Evolutionary conservation across 2,888 invertebrate species (phyloP), one percentile per base, ranked within the genome.

Genomic region (Cerastoderma edule): DNA sequence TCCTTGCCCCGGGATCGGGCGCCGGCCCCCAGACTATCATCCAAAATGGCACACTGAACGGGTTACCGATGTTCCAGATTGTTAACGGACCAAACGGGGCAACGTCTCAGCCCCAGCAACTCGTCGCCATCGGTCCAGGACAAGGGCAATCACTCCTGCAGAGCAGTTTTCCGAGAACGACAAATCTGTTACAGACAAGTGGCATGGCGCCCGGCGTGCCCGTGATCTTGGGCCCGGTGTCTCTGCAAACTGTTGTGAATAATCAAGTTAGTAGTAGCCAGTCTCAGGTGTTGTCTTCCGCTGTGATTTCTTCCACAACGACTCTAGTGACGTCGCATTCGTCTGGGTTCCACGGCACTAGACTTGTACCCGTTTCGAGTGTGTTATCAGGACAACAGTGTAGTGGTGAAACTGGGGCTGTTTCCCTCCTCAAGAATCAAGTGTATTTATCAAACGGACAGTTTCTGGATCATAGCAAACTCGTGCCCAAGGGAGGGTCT

Each of bases 1-100:
- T 79, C 10, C 33, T 78, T 28, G 27, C 75, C 6, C 69, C 72
- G 13, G 54, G 64, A 24, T 27, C 53, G 13, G 54, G 10, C 6
- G 4, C 48, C 22, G 71, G 69, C 16, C 35, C 72, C n/a, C 76
- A 77, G 67, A 72, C 80, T 39, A 39, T 80, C 2, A 72, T 80
- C 30, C 80, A 77, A 53, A 80, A 77, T 64, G 80, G 80, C 35
- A 77, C 74, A 22, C 27, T 77, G 1, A 77, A 81, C 53, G 78
- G 78, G 5, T 33, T 81, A 48, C 80, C 80, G 22, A 69, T 81
- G 67, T 81, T 81, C 24, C 78, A 81, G 33, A 63, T 81, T 35
- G 30, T 81, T 22, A 70, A 50, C 48, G 72, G 69, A 46, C 72
- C 57, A 32, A 57, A 57, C 48, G 67, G 64, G 27, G 35, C 56